Base-by-base conservation (phyloP, 2,797 vertebrate genomes). In the Anolis apletophallus region DNA sequence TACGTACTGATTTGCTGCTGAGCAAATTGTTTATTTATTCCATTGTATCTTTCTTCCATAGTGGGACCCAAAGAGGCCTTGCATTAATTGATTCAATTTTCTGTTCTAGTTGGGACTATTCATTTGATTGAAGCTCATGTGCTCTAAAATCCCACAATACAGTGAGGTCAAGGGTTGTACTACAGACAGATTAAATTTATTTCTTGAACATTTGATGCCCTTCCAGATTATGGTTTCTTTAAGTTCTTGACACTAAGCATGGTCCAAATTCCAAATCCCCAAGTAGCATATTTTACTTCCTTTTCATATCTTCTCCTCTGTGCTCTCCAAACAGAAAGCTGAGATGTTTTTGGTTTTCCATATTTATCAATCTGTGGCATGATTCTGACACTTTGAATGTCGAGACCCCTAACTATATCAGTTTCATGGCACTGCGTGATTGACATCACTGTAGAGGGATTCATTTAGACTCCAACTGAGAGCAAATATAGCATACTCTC, bases 401-500 rank as follows among this genome's bases (percentile, higher is more conserved):
- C 81, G 73, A 80, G 86, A 73, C 50, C 81, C 55, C 86, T 36
- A 55, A 54, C 40, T 29, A 29, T 79, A 83, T 84, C 81, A 32
- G 59, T 87, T 83, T 83, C 74, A 26, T 73, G 54, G 46, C 16
- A 16, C 57, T 64, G 74, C 78, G 21, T 91, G 93, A 94, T 69
- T 92, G 92, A 93, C 92, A 88, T 83, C 1, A 0, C 81, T 71
- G 85, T 59, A 29, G 0, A 29, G 90, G 87, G 89, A 90, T 90
- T 83, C 82, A 54, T 68, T 80, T 36, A 10, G 50, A 80, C 89
- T 93, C 91, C 64, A 87, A 85, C 90, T 90, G 91, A 79, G 87
- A 72, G 79, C 81, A 95, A 91, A 50, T 80, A 83, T 1, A 67
- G 88, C 90, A 93, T 95, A 92, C 78, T 89, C 86, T 71, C 52